Evolutionary conservation across 1,140 invertebrate species (phyloP).

Genomic region (Heterodera carotae): DNA sequence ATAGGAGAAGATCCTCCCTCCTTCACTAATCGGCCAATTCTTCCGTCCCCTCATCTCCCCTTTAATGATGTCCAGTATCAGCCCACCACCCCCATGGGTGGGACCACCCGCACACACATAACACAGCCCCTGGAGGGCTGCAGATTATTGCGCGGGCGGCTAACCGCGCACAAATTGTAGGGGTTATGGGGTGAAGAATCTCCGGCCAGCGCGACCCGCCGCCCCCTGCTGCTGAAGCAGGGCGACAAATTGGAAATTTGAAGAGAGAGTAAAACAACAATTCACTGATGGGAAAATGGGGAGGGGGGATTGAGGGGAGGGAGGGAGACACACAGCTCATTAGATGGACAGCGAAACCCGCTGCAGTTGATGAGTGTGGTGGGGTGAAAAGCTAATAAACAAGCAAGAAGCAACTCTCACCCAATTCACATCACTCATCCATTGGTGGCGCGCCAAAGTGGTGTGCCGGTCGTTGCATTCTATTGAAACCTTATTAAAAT

Average conservation of each 20-base stretch:
- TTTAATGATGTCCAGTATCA: neutral
- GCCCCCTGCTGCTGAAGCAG: too few relatives aligned
- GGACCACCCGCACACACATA: neutral
- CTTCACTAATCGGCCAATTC: neutral
- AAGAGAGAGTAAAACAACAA: neutral
- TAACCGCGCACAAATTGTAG: neutral
- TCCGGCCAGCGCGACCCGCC: neutral
- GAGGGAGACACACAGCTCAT: neutral
- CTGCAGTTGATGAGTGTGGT: neutral
- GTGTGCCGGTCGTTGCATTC: too few relatives aligned
- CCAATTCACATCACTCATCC: too few relatives aligned
- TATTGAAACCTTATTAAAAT: too few relatives aligned
- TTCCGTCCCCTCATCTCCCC: neutral
- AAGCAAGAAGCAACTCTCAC: too few relatives aligned
- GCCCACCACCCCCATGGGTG: too few relatives aligned
- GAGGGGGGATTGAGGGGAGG: too few relatives aligned
- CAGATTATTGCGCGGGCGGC: neutral
- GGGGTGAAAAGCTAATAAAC: neutral
- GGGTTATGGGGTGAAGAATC: neutral
- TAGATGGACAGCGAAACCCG: neutral
- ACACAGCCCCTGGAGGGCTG: neutral
- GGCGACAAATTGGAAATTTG: constrained; percentile 1
- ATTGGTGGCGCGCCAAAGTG: too few relatives aligned
- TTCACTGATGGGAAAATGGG: neutral
- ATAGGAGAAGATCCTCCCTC: neutral